These are phyloP conservation scores for Characodon lateralis DNA, from an alignment of 2,797 vertebrate genomes.

Conservation along the genomic window DNA sequence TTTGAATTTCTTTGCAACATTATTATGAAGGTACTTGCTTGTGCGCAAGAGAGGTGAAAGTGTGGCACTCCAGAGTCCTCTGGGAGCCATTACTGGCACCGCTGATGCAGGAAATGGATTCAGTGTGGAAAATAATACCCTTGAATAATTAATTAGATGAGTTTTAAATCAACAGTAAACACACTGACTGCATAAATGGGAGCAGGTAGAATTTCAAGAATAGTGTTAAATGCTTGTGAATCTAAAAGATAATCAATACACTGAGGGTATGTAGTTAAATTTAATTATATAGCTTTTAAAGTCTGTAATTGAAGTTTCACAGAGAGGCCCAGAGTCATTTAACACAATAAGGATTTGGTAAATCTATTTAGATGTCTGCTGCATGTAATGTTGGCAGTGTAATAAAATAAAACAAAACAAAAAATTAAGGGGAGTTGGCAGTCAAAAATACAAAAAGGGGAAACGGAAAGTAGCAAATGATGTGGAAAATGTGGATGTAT, in stretches of 20 bases:
- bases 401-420: background rate
- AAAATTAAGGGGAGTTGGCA: background rate
- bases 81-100: conserved; percentile 83
- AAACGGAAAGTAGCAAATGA: background rate
- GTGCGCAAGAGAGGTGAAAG: conserved; percentile 65
- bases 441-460: background rate
- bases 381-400: conserved; percentile 1
- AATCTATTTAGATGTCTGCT: background rate
- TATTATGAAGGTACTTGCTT: conserved; percentile 66
- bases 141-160: conserved; percentile 83
- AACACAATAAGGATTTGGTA: conserved; percentile 3
- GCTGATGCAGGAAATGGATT: conserved; percentile 85
- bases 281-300: conserved; percentile 52
- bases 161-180: conserved; percentile 80
- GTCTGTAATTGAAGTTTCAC: conserved; percentile 35
- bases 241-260: conserved; percentile 57
- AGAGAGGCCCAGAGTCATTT: background rate
- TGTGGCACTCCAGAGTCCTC: conserved; percentile 66
- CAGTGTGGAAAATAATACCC: conserved; percentile 81
- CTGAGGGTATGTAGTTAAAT: conserved; percentile 47
- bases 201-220: conserved; percentile 62
- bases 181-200: conserved; percentile 51
- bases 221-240: conserved; percentile 44
- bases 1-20: conserved; percentile 47
- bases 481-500: background rate